Conservation (phyloP, 92 coral and sea anemone species). For the Plumapathes pennacea region DNA sequence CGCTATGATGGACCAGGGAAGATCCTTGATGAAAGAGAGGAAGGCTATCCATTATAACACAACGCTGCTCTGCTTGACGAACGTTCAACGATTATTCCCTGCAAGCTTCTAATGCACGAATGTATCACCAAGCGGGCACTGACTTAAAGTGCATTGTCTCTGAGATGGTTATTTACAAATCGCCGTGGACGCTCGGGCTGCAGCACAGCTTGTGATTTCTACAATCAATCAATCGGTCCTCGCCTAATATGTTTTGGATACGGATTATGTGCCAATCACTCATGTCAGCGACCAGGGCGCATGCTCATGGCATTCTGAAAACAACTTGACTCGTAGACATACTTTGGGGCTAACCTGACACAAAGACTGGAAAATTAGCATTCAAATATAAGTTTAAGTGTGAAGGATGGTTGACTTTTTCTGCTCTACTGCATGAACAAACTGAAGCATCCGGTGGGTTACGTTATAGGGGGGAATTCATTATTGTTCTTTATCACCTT, state of each 20-base stretch:
- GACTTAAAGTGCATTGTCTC: background rate
- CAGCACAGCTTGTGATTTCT: slow-evolving; percentile 83
- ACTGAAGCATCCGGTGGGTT: no score
- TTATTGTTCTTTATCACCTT: slow-evolving; percentile 61
- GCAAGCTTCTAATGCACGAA: slow-evolving; percentile 15
- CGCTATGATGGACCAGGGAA: slow-evolving; percentile 60
- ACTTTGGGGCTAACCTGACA: no score
- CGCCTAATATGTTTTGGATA: slow-evolving; percentile 82
- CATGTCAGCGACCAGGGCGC: no score
- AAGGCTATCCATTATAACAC: slow-evolving; percentile 56
- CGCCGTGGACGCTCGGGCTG: slow-evolving; percentile 59
- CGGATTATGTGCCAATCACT: slow-evolving; percentile 81
- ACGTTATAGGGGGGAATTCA: slow-evolving; percentile 76
- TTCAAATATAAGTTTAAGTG: no score
- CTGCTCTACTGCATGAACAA: no score
- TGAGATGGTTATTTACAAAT: slow-evolving; percentile 40
- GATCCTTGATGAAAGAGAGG: slow-evolving; percentile 45
- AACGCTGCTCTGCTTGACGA: background rate
- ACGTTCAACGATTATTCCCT: slow-evolving; percentile 14
- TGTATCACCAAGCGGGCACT: slow-evolving; percentile 11
- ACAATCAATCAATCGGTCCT: slow-evolving; percentile 88
- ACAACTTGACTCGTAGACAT: no score
- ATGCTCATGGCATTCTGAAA: no score
- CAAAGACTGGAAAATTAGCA: no score
- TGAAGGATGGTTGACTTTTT: no score